These are phyloP conservation scores for Zosterops pallidus DNA, from an alignment of 2,113 vertebrate genomes.

Conservation along the genomic window DNA sequence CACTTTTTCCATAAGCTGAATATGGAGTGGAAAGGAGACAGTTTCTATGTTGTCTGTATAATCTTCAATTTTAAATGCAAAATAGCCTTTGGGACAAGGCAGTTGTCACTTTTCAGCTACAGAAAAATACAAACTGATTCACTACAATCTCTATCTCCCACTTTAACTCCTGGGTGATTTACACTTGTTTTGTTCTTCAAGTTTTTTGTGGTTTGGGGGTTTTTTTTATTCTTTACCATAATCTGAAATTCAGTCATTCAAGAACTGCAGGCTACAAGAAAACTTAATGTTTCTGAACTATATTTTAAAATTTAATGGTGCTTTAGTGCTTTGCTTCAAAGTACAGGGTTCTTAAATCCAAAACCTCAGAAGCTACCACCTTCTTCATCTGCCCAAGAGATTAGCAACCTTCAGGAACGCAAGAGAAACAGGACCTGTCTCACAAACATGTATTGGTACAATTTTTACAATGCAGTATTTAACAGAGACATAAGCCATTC, in stretches of 20 bases:
- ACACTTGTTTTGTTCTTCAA: not conserved
- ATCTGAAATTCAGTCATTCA: not conserved
- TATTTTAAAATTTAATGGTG: slow-evolving; percentile 14
- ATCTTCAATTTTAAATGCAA: slow-evolving; percentile 4
- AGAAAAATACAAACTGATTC: not conserved
- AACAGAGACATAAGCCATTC: slow-evolving; percentile 49
- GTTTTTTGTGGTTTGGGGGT: no score
- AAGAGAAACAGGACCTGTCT: slow-evolving; percentile 13
- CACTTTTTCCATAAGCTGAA: not conserved
- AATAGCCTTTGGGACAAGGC: not conserved
- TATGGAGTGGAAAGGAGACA: not conserved
- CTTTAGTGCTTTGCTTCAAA: slow-evolving; percentile 8
- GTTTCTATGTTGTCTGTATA: not conserved
- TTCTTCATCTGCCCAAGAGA: not conserved
- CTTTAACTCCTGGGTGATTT: not conserved
- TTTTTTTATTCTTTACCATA: not conserved
- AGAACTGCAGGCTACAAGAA: not conserved
- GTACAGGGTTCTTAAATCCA: not conserved
- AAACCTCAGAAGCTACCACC: not conserved
- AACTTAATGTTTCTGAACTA: not conserved
- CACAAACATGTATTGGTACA: not conserved
- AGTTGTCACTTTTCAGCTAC: not conserved
- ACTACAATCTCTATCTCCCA: not conserved
- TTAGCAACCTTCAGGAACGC: not conserved
- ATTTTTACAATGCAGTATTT: slow-evolving; percentile 39